Percentiles rank a stretch among this genome's conserved stretches.
phyloP scores from a whole-genome alignment of 2,797 vertebrate genomes.

The Eutrigla gurnardus region DNA sequence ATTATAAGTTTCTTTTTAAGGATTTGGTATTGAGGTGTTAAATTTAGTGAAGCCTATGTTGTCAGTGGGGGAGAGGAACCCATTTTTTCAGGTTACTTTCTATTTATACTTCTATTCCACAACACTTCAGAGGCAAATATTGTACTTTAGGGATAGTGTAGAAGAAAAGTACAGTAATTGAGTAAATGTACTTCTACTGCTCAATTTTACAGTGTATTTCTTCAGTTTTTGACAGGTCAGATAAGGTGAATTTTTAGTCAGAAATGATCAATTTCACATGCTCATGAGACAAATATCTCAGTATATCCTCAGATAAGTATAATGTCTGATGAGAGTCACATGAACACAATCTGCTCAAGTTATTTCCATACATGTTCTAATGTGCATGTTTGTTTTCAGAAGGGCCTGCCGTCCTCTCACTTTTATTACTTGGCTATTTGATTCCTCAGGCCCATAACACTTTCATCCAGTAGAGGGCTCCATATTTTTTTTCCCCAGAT shows the following conservation, averaged over 20 bases:
- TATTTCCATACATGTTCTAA: neutral
- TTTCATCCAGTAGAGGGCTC: constrained; percentile 68
- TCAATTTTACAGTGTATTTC: neutral
- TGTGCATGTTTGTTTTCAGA: neutral
- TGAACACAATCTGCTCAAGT: neutral
- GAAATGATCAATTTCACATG: neutral
- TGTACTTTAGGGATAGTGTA: neutral
- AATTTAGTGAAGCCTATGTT: neutral
- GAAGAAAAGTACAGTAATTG: neutral
- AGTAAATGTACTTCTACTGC: neutral
- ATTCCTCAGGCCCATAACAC: neutral
- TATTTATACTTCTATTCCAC: neutral
- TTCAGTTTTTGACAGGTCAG: neutral
- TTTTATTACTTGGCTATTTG: neutral
- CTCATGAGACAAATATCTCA: neutral
- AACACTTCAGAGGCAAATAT: neutral
- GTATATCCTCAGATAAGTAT: neutral
- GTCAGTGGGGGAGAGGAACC: neutral
- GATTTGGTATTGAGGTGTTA: neutral
- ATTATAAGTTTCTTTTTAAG: neutral
- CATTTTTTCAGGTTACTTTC: neutral
- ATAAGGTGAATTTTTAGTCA: neutral
- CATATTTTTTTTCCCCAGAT: neutral
- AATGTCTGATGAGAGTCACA: neutral
- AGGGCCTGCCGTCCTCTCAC: neutral